Conservation (phyloP, 2,888 invertebrate species). For the Crossocerus cetratus region DNA sequence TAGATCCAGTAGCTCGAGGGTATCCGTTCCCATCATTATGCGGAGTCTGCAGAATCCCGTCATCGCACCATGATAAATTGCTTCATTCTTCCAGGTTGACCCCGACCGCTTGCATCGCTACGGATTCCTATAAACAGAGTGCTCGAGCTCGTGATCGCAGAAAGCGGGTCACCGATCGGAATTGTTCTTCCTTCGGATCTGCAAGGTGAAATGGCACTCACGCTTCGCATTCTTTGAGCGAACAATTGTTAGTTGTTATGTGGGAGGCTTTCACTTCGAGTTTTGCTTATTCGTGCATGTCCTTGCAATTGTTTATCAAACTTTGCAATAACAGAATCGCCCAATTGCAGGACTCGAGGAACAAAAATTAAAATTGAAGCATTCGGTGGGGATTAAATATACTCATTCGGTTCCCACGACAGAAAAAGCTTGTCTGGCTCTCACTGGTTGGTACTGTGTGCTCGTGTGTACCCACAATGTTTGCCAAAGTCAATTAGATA, state of each 20-base stretch:
- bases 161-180: slow-evolving; percentile 1
- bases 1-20: slow-evolving; percentile 28
- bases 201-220: neutral
- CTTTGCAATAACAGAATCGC: no score
- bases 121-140: slow-evolving; percentile 15
- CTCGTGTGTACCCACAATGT: neutral
- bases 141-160: neutral
- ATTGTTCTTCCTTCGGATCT: neutral
- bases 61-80: slow-evolving; percentile 22
- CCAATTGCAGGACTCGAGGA: no score
- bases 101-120: neutral
- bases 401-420: no score
- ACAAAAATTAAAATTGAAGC: no score
- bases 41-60: neutral
- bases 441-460: no score
- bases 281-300: no score
- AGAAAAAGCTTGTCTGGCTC: no score
- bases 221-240: no score
- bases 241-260: no score
- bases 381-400: no score
- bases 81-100: neutral
- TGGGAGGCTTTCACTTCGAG: no score
- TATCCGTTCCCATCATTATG: slow-evolving; percentile 21
- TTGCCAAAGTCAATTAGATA: slow-evolving; percentile 34
- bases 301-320: no score